A percentile compares a stretch with the other conserved stretches of the same genome.
These are phyloP conservation scores for Halichoerus grypus DNA, from an alignment of 2,113 vertebrate species.

Conservation along the genomic window DNA sequence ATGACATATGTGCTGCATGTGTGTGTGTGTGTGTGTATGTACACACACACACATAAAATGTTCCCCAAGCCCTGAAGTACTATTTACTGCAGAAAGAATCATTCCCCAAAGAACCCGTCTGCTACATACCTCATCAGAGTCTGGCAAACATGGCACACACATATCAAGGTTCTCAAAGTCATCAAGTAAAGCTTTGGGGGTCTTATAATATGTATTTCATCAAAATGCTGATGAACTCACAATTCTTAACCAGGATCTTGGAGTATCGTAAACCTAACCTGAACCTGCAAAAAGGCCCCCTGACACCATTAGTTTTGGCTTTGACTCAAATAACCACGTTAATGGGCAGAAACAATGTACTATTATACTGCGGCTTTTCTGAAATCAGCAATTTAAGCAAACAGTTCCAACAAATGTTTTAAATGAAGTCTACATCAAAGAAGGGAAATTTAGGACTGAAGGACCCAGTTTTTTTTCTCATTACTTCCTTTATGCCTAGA, in stretches of 20 bases:
- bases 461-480: background rate
- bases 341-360: constrained; percentile 69
- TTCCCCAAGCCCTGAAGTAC: background rate
- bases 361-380: constrained; percentile 65
- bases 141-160: background rate
- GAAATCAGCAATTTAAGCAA: constrained; percentile 63
- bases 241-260: constrained; percentile 6
- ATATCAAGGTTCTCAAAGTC: background rate
- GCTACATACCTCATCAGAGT: background rate
- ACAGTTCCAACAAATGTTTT: constrained; percentile 66
- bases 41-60: no score
- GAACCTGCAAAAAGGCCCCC: constrained; percentile 64
- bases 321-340: constrained; percentile 71
- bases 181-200: background rate
- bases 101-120: background rate
- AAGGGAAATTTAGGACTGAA: constrained; percentile 56
- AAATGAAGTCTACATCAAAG: constrained; percentile 70
- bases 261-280: constrained; percentile 56
- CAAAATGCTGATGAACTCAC: constrained; percentile 60
- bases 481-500: constrained; percentile 39
- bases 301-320: constrained; percentile 74
- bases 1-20: background rate
- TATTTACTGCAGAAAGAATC: constrained; percentile 2
- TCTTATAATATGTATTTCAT: constrained; percentile 49
- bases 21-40: background rate